A percentile compares a stretch with the other conserved stretches of the same genome.
Conservation (phyloP, 2,113 vertebrate species). For the Cyphomyrus plagiostoma region DNA sequence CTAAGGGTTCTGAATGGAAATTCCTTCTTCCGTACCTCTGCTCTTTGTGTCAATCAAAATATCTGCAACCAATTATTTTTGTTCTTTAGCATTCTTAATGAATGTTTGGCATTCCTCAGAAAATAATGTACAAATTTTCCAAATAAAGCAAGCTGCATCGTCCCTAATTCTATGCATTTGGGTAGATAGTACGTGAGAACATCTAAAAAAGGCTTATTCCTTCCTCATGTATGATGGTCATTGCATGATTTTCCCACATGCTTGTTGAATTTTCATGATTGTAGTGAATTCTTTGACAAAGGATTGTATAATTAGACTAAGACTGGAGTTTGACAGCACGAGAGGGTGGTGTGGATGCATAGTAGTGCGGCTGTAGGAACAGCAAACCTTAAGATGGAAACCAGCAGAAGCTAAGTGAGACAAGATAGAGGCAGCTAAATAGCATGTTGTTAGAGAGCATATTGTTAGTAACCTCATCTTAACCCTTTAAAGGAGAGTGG, state of each 20-base stretch:
- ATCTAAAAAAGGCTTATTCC: background rate
- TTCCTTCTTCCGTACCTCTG: background rate
- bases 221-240: background rate
- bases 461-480: background rate
- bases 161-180: background rate
- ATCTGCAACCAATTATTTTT: background rate
- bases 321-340: background rate
- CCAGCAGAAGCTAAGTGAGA: background rate
- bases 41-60: background rate
- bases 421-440: background rate
- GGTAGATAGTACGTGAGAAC: background rate
- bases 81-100: background rate
- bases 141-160: background rate
- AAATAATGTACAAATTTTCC: background rate
- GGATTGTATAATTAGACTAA: background rate
- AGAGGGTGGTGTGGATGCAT: background rate
- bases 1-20: background rate
- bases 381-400: background rate
- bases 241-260: background rate
- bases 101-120: background rate
- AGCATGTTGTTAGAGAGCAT: background rate
- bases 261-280: background rate
- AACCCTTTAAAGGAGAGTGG: background rate
- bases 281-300: background rate
- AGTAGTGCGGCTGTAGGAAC: background rate